Evolutionary conservation across 2,113 vertebrate species (phyloP), one percentile per base, ranked within the genome.

Genomic region (Setophaga kirtlandii): DNA sequence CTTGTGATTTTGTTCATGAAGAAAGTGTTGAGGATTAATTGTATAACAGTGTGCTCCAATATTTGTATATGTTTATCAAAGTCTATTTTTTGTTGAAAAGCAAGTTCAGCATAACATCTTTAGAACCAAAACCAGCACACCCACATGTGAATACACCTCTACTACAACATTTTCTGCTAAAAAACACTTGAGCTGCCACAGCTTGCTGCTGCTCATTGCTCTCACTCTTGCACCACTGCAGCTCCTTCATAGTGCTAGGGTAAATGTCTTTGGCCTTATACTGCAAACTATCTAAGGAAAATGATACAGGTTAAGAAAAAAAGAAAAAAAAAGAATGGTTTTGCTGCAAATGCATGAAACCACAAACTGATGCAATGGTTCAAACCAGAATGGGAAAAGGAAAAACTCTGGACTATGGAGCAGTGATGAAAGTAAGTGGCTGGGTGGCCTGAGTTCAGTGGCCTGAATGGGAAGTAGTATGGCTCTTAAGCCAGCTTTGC

Each of bases 401-500:
- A 15, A 19, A 83, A 90, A 86, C 17, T 46, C 28, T 39, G 60
- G 87, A 53, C 24, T 56, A 24, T 27, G 41, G 30, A 87, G 42
- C n/a, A 27, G 39, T 42, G 62, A 55, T 23, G 30, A 39, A 52
- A 83, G 9, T 59, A 88, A 79, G 30, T 39, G 35, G 17, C 35
- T 79, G 24, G 4, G 28, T 53, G 75, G 46, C 20, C 68, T 76
- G 46, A 90, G 70, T 67, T 47, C 63, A 64, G 39, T 31, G 41
- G 46, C 27, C 52, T 64, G 58, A 85, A 13, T 12, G 23, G 39
- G 9, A 79, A 13, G 8, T 39, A 25, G 12, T 49, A 49, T 22
- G 46, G 65, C 49, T 63, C 89, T 69, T 85, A 94, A 90, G 59
- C 59, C 89, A 89, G 94, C 50, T 88, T 83, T 92, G 71, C 46